Percentiles rank a stretch among this genome's conserved stretches.
phyloP scores from a whole-genome alignment of 2,888 invertebrate genomes.

The Aleiodes alternator region DNA sequence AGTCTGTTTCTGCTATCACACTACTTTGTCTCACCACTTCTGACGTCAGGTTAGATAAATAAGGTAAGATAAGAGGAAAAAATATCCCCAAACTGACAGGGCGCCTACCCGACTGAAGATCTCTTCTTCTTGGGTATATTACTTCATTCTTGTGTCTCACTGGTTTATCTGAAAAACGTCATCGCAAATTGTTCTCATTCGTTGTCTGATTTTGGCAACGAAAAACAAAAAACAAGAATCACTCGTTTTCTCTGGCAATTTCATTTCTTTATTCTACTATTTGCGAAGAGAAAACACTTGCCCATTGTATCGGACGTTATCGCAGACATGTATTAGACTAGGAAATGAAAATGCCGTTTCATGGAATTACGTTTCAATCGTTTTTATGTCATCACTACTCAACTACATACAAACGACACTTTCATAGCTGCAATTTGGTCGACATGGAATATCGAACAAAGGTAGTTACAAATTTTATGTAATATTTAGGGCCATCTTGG shows the following conservation, averaged over 20 bases:
- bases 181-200: constrained; percentile 57
- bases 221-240: constrained; percentile 45
- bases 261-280: constrained; percentile 16
- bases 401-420: no score
- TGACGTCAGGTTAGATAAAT: constrained; percentile 56
- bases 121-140: constrained; percentile 53
- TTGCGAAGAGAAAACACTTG: not conserved
- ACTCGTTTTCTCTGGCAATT: constrained; percentile 19
- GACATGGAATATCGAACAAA: no score
- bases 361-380: no score
- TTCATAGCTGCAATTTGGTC: no score
- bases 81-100: constrained; percentile 49
- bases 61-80: constrained; percentile 50
- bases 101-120: constrained; percentile 44
- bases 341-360: not conserved
- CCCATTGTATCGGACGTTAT: no score
- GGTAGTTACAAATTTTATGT: not conserved
- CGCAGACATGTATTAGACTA: constrained; percentile 18
- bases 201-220: constrained; percentile 66
- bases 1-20: constrained; percentile 35
- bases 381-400: no score
- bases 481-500: constrained; percentile 13
- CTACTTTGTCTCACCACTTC: constrained; percentile 53
- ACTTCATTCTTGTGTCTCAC: constrained; percentile 38
- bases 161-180: constrained; percentile 59